Evolutionary conservation across 2,888 invertebrate genomes (phyloP).

Genomic region (Thyatira batis): DNA sequence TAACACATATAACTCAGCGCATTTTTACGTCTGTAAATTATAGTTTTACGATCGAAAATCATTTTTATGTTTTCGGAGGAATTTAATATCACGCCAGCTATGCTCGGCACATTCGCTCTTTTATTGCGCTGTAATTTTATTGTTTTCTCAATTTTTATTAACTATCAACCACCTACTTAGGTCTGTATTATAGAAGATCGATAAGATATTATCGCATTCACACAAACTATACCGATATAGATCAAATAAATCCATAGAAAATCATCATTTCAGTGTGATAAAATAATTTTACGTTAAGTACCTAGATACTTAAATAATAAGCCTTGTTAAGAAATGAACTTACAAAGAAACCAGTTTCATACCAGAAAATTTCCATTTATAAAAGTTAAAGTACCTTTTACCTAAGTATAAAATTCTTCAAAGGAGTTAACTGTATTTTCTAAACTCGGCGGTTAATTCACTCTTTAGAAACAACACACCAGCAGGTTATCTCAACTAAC

Average conservation of each 20-base stretch:
- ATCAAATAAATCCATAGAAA: neutral
- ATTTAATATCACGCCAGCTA: slow-evolving; percentile 81
- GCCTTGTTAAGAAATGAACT: slow-evolving; percentile 26
- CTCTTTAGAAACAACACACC: slow-evolving; percentile 54
- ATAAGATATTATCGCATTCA: slow-evolving; percentile 52
- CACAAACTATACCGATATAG: too few species aligned
- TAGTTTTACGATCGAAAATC: slow-evolving; percentile 83
- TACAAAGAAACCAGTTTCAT: slow-evolving; percentile 51
- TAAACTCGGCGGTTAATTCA: slow-evolving; percentile 65
- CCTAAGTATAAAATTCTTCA: slow-evolving; percentile 44
- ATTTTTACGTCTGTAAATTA: slow-evolving; percentile 83
- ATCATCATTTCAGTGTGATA: neutral
- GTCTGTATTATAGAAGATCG: slow-evolving; percentile 55
- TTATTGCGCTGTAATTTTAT: slow-evolving; percentile 82
- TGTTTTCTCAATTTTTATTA: slow-evolving; percentile 82
- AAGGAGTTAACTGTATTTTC: slow-evolving; percentile 63
- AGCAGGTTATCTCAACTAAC: slow-evolving; percentile 39
- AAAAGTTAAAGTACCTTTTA: slow-evolving; percentile 59
- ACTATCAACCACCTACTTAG: slow-evolving; percentile 78
- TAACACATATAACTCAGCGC: slow-evolving; percentile 76
- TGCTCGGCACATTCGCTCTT: slow-evolving; percentile 78
- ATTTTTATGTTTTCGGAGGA: slow-evolving; percentile 82
- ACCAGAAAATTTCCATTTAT: slow-evolving; percentile 50
- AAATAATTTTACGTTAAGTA: neutral
- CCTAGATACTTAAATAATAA: neutral